Conservation (phyloP, 2,797 vertebrate species). For the Liparis tanakae region DNA sequence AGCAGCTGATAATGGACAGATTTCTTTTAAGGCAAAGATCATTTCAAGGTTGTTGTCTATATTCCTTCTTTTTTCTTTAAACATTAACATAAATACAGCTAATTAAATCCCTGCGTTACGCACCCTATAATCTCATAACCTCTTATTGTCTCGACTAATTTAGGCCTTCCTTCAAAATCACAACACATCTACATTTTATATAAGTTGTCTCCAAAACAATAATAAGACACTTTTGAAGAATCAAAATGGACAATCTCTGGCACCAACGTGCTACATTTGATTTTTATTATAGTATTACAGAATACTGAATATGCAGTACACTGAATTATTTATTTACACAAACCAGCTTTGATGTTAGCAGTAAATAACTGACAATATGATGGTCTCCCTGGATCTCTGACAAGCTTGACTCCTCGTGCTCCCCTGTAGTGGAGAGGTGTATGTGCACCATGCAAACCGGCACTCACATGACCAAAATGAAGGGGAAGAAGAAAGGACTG, state of each 20-base stretch:
- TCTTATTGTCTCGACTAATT: slow-evolving; percentile 13
- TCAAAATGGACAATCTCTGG: not conserved
- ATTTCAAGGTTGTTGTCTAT: not conserved
- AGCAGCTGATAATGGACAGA: not conserved
- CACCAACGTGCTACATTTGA: not conserved
- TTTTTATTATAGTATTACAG: not conserved
- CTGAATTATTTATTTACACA: not conserved
- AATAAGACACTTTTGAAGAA: not conserved
- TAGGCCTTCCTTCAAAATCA: not conserved
- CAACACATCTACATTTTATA: not conserved
- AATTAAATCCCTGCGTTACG: slow-evolving; percentile 53
- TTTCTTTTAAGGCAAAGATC: slow-evolving; percentile 10
- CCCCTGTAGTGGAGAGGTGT: slow-evolving; percentile 91
- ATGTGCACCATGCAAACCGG: slow-evolving; percentile 95
- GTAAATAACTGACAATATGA: not conserved
- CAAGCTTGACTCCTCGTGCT: slow-evolving; percentile 16
- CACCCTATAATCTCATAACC: slow-evolving; percentile 65
- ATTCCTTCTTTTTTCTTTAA: slow-evolving; percentile 1
- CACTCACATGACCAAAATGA: slow-evolving; percentile 94
- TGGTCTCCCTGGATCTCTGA: slow-evolving; percentile 5
- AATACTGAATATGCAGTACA: not conserved
- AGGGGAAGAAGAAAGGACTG: slow-evolving; percentile 92
- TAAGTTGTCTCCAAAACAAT: not conserved
- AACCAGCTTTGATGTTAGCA: not conserved
- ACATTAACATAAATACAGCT: slow-evolving; percentile 39